Evolutionary conservation across 2,113 vertebrate species (phyloP).

Genomic region (Gymnogyps californianus): DNA sequence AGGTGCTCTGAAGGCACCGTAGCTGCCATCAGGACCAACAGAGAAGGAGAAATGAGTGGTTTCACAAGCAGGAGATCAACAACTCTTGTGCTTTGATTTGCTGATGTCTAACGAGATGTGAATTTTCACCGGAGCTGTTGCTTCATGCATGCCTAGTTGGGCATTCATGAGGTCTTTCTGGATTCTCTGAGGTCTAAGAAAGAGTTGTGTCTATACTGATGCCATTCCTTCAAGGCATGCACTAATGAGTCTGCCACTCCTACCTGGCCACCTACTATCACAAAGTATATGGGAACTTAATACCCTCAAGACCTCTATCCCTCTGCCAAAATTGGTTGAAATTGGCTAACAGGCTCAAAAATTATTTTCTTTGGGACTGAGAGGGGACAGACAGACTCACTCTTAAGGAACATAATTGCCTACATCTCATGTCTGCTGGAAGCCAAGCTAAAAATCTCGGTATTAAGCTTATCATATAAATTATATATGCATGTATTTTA

Average conservation of each 20-base stretch:
- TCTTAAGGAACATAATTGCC: constrained; percentile 21
- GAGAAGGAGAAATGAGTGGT: background rate
- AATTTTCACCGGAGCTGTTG: background rate
- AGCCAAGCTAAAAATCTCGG: constrained; percentile 31
- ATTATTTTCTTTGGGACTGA: constrained; percentile 57
- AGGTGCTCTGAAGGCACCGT: background rate
- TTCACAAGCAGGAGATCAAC: background rate
- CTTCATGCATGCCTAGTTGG: accelerated
- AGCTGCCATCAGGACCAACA: background rate
- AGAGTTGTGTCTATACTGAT: background rate
- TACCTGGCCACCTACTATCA: constrained; percentile 23
- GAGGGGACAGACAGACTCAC: constrained; percentile 23
- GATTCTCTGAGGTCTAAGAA: background rate
- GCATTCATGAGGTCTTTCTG: background rate
- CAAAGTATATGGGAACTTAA: background rate
- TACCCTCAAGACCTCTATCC: background rate
- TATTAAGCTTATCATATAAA: constrained; percentile 56
- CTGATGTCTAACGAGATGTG: background rate
- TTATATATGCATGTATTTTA: constrained; percentile 48
- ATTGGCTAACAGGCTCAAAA: background rate
- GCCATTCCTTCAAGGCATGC: background rate
- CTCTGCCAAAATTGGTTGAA: constrained; percentile 3
- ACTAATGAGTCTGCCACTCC: background rate
- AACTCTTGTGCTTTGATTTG: background rate
- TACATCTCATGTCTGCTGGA: constrained; percentile 18